Evolutionary conservation across 2,888 invertebrate genomes (phyloP).

Genomic region (Scelioninae gen. 1): DNA sequence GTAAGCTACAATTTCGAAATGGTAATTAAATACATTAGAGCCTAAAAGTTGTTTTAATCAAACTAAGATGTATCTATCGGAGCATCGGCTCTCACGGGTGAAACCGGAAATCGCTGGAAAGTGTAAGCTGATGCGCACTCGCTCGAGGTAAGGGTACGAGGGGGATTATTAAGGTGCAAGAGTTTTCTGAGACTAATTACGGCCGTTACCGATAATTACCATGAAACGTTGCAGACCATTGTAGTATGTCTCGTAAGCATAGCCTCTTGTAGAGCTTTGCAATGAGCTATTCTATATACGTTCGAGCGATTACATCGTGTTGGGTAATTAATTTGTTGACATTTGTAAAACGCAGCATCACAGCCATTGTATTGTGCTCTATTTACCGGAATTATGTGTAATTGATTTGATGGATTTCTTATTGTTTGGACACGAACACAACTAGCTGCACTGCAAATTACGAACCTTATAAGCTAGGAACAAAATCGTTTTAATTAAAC

Average conservation of each 20-base stretch:
- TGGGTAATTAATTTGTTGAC: conserved; percentile 70
- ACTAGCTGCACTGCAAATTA: conserved; percentile 32
- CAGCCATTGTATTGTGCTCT: conserved; percentile 37
- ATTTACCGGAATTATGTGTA: conserved; percentile 57
- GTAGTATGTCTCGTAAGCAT: conserved; percentile 68
- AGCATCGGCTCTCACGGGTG: conserved; percentile 62
- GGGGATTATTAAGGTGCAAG: conserved; percentile 71
- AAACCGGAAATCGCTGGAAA: conserved; percentile 74
- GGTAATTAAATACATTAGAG: conserved; percentile 62
- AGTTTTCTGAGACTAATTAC: conserved; percentile 79
- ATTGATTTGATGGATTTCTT: conserved; percentile 62
- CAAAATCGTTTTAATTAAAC: conserved; percentile 56
- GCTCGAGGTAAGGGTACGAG: conserved; percentile 63
- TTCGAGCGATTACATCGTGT: conserved; percentile 69
- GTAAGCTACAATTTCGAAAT: conserved; percentile 38
- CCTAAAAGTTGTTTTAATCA: conserved; percentile 63
- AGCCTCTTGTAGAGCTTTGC: conserved; percentile 58
- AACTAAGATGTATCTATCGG: conserved; percentile 61
- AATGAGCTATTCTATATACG: conserved; percentile 64
- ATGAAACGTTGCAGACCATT: conserved; percentile 74
- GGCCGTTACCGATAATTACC: conserved; percentile 82
- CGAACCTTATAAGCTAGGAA: conserved; percentile 42
- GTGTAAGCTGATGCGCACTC: conserved; percentile 74
- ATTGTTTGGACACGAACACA: conserved; percentile 51
- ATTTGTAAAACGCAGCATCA: conserved; percentile 61